A percentile compares a stretch with the other conserved stretches of the same genome.
Evolutionary conservation across 2,888 invertebrate genomes (phyloP).

Genomic region (Tiliacea citrago): DNA sequence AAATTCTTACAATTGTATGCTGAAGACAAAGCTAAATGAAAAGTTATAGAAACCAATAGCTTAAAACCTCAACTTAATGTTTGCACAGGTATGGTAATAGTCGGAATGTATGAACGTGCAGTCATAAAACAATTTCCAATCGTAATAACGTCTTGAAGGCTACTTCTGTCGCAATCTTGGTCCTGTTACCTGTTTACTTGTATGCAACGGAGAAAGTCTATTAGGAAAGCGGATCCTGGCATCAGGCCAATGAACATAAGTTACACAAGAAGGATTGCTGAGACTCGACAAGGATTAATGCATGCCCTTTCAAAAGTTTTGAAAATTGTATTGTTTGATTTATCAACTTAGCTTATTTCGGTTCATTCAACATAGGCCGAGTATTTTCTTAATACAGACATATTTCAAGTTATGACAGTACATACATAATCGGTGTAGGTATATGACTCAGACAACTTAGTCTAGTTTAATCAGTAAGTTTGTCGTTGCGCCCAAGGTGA

Average conservation of each 20-base stretch:
- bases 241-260: constrained; percentile 56
- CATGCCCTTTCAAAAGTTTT: constrained; percentile 20
- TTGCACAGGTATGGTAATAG: constrained; percentile 27
- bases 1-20: not conserved
- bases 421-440: constrained; percentile 32
- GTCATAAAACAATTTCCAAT: constrained; percentile 41
- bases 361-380: not conserved
- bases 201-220: constrained; percentile 62
- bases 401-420: constrained; percentile 38
- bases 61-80: not conserved
- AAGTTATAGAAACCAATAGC: constrained; percentile 2
- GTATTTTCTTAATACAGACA: constrained; percentile 25
- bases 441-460: constrained; percentile 66
- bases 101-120: constrained; percentile 19
- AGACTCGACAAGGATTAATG: constrained; percentile 34
- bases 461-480: constrained; percentile 69
- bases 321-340: constrained; percentile 12
- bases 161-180: constrained; percentile 51
- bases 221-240: constrained; percentile 65
- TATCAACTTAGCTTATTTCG: not conserved
- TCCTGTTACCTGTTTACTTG: constrained; percentile 45
- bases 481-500: constrained; percentile 73
- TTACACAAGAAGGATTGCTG: constrained; percentile 45
- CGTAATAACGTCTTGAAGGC: constrained; percentile 28
- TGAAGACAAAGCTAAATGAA: not conserved